Percentiles rank a stretch among this genome's conserved stretches.
Evolutionary conservation across 2,113 vertebrate genomes (phyloP).

Genomic region (Pteronura brasiliensis): DNA sequence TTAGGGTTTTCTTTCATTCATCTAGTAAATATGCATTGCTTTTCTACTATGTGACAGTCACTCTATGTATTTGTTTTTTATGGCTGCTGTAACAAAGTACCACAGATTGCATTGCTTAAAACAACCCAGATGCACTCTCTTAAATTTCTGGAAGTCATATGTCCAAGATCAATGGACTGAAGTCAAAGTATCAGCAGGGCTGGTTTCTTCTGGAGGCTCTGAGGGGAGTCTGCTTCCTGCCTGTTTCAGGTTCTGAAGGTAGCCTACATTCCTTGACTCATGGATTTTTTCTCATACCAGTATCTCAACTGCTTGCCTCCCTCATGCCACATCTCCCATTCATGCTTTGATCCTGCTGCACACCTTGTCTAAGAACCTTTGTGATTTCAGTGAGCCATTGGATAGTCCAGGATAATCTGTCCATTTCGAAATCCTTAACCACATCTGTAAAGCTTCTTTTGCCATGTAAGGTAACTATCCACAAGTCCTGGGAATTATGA

Average conservation of each 20-base stretch:
- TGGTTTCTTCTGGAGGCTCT: not conserved
- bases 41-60: not conserved
- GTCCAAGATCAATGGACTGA: not conserved
- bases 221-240: not conserved
- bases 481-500: not conserved
- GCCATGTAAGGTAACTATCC: not conserved
- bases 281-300: not conserved
- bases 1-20: not conserved
- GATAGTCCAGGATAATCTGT: not conserved
- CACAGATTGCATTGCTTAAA: not conserved
- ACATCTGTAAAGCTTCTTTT: not conserved
- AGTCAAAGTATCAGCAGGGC: accelerated
- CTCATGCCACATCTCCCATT: not conserved
- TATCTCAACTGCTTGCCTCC: not conserved
- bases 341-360: not conserved
- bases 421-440: not conserved
- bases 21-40: not conserved
- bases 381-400: not conserved
- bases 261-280: not conserved
- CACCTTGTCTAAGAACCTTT: not conserved
- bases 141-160: not conserved
- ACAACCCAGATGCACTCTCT: not conserved
- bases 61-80: not conserved
- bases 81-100: not conserved
- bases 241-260: not conserved